phyloP scores from a whole-genome alignment of 1,140 invertebrate species.

The Drosophila burlai region DNA sequence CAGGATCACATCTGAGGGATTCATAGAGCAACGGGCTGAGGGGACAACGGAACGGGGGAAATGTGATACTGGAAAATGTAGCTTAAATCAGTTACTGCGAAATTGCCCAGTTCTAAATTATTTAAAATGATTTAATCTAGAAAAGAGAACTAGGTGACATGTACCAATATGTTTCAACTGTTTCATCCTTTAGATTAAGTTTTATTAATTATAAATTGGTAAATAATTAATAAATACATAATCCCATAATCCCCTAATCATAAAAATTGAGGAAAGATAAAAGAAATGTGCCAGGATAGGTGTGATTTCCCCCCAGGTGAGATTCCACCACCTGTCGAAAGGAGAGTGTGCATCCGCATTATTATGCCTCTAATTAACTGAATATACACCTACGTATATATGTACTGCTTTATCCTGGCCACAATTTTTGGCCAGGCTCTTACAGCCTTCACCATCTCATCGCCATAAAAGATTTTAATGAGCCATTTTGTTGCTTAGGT shows the following conservation, averaged over 20 bases:
- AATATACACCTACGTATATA: constrained; percentile 36
- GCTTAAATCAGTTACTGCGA: background rate
- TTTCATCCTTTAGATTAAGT: too few species aligned
- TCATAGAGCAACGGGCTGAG: background rate
- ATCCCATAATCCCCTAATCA: too few species aligned
- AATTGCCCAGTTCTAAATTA: background rate
- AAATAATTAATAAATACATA: too few species aligned
- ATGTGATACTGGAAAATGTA: background rate
- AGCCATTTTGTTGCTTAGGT: constrained; percentile 55
- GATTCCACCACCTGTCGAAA: background rate
- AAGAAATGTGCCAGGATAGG: background rate
- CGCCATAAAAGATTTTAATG: constrained; percentile 83
- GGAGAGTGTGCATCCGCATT: constrained; percentile 48
- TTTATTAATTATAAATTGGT: too few species aligned
- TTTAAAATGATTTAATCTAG: too few species aligned
- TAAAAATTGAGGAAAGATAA: too few species aligned
- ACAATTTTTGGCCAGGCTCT: constrained; percentile 51
- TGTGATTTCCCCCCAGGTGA: constrained; percentile 38
- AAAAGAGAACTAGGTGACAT: too few species aligned
- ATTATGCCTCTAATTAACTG: constrained; percentile 74
- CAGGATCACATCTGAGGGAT: constrained; percentile 20
- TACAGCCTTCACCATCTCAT: constrained; percentile 62
- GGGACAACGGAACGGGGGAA: background rate
- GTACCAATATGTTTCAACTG: too few species aligned
- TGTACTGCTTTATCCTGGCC: background rate